Conservation (phyloP, 1,140 invertebrate genomes). For the Archegozetes longisetosus region DNA sequence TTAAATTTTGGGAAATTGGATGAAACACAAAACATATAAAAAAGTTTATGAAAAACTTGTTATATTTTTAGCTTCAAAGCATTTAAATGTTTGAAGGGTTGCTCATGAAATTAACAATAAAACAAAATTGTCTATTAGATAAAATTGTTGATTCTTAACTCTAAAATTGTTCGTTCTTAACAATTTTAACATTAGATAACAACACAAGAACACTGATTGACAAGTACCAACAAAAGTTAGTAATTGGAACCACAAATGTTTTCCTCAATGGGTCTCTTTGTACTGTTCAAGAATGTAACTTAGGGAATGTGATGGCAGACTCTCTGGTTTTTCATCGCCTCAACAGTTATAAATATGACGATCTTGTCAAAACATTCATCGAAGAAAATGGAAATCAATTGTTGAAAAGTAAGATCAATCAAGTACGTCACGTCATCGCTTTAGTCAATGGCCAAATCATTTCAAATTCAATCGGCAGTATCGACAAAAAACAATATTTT, state of each 20-base stretch:
- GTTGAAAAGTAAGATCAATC: background rate
- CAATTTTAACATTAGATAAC: background rate
- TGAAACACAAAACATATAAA: too few species aligned
- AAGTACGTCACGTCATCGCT: background rate
- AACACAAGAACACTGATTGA: background rate
- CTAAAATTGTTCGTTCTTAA: too few species aligned
- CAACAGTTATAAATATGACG: background rate
- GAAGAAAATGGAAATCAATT: background rate
- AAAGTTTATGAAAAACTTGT: too few species aligned
- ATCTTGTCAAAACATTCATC: background rate
- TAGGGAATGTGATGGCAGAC: background rate
- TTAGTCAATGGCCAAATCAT: background rate
- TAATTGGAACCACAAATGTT: background rate
- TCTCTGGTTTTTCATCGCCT: background rate
- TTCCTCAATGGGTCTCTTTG: background rate
- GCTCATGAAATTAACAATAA: too few species aligned
- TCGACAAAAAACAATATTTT: background rate
- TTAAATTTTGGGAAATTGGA: too few species aligned
- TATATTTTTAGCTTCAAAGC: too few species aligned
- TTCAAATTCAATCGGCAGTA: background rate
- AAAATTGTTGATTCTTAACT: too few species aligned
- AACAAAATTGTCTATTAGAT: too few species aligned
- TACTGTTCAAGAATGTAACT: background rate
- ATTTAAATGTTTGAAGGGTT: too few species aligned
- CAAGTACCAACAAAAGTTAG: background rate